These are phyloP conservation scores for Synergus laeviventris DNA, from an alignment of 2,888 invertebrate genomes.

Conservation along the genomic window DNA sequence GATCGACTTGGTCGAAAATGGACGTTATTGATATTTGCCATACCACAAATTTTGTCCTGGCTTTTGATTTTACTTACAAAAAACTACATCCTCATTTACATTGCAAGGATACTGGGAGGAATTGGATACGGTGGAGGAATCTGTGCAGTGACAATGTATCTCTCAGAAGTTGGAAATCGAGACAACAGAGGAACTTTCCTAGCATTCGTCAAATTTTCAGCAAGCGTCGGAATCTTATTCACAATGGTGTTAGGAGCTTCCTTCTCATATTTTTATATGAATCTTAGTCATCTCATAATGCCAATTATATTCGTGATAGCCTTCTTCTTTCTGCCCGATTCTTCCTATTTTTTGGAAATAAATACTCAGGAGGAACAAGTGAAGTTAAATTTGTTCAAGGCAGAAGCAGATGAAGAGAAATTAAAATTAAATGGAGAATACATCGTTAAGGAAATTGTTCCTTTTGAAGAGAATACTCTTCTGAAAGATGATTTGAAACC, in stretches of 20 bases:
- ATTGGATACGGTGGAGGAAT: conserved; percentile 24
- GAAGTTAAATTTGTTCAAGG: neutral
- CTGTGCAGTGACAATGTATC: conserved; percentile 16
- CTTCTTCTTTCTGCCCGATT: conserved; percentile 43
- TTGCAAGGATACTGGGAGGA: conserved; percentile 9
- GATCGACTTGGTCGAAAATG: conserved; percentile 32
- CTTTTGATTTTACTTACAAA: conserved; percentile 24
- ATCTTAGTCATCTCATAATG: conserved; percentile 4
- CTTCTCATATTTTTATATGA: conserved; percentile 16
- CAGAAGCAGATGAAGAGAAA: neutral
- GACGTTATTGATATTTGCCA: conserved; percentile 1
- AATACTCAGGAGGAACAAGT: neutral
- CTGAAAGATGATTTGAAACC: neutral
- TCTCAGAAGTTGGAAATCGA: conserved; percentile 7
- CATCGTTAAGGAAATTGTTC: neutral
- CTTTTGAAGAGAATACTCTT: neutral
- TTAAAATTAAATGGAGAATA: neutral
- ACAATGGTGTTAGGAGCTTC: conserved; percentile 4
- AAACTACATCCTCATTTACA: neutral
- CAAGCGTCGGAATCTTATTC: conserved; percentile 14
- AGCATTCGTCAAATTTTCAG: conserved; percentile 14
- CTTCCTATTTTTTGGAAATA: conserved; percentile 36
- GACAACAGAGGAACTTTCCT: conserved; percentile 27
- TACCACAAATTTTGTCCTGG: conserved; percentile 15
- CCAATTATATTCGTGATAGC: conserved; percentile 23